Evolutionary conservation across 2,797 vertebrate species (phyloP).

Genomic region (Eupleurogrammus muticus): DNA sequence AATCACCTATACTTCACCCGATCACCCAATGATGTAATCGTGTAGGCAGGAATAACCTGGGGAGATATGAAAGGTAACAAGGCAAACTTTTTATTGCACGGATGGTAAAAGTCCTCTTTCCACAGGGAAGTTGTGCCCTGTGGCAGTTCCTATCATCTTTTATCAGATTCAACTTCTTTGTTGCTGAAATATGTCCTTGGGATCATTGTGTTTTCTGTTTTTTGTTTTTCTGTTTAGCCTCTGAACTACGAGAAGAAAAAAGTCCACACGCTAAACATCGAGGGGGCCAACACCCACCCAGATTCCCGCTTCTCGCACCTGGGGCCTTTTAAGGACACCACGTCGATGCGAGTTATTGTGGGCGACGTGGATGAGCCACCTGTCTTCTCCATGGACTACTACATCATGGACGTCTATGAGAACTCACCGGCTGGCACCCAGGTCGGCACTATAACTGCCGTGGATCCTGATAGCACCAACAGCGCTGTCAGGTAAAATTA

Average conservation of each 20-base stretch:
- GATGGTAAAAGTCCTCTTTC: too few relatives aligned
- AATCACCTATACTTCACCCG: too few relatives aligned
- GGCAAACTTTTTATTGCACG: too few relatives aligned
- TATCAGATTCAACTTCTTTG: not conserved
- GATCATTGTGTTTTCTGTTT: not conserved
- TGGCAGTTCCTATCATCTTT: too few relatives aligned
- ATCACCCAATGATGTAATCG: too few relatives aligned
- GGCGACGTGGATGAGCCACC: slow-evolving; percentile 94
- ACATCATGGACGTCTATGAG: slow-evolving; percentile 92
- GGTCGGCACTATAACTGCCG: slow-evolving; percentile 89
- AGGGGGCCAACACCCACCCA: slow-evolving; percentile 89
- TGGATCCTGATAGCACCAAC: slow-evolving; percentile 91
- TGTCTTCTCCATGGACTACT: slow-evolving; percentile 90
- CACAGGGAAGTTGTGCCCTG: too few relatives aligned
- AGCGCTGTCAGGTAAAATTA: slow-evolving; percentile 90
- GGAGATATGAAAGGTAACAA: too few relatives aligned
- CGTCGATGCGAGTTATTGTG: slow-evolving; percentile 91
- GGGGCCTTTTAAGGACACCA: slow-evolving; percentile 93
- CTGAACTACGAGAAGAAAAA: slow-evolving; percentile 95
- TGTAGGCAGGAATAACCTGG: too few relatives aligned
- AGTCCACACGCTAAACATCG: slow-evolving; percentile 91
- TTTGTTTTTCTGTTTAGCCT: slow-evolving; percentile 83
- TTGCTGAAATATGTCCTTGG: not conserved
- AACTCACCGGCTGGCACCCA: slow-evolving; percentile 87
- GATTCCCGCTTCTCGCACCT: slow-evolving; percentile 91